Conservation (phyloP, 2,797 vertebrate species). For the Lutra lutra region DNA sequence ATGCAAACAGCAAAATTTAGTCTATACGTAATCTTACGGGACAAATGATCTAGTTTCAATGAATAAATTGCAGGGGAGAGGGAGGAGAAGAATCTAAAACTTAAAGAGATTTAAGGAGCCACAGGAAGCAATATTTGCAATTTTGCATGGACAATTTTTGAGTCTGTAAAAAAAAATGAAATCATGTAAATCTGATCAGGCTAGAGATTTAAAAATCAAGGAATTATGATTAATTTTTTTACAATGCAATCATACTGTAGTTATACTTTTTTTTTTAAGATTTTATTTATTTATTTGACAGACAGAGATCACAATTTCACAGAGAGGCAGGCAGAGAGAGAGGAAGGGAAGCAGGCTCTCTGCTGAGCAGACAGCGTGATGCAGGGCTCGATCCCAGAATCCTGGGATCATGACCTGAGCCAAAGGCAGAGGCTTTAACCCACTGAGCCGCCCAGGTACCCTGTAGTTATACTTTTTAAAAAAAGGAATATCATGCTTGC, state of each 20-base stretch:
- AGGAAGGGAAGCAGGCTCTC: too few species aligned
- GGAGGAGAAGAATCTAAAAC: background rate
- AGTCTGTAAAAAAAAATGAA: conserved; percentile 24
- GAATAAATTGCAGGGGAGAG: background rate
- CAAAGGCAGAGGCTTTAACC: too few species aligned
- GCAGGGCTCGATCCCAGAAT: too few species aligned
- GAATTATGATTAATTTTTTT: background rate
- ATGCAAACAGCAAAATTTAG: background rate
- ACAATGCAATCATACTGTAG: background rate
- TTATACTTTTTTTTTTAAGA: background rate
- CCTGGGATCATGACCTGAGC: too few species aligned
- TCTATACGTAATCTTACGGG: background rate
- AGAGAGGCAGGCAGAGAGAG: too few species aligned
- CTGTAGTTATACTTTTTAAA: background rate
- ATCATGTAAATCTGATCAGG: background rate
- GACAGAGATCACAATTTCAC: too few species aligned
- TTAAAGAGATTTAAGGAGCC: background rate
- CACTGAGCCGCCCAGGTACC: too few species aligned
- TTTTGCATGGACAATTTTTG: background rate
- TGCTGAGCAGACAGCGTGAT: too few species aligned
- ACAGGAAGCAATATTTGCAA: background rate
- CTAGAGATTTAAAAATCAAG: background rate
- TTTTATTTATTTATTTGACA: too few species aligned
- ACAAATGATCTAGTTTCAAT: background rate
- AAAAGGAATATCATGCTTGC: background rate